Evolutionary conservation across 2,888 invertebrate species (phyloP), one percentile per base, ranked within the genome.

Genomic region (Spisula solida): DNA sequence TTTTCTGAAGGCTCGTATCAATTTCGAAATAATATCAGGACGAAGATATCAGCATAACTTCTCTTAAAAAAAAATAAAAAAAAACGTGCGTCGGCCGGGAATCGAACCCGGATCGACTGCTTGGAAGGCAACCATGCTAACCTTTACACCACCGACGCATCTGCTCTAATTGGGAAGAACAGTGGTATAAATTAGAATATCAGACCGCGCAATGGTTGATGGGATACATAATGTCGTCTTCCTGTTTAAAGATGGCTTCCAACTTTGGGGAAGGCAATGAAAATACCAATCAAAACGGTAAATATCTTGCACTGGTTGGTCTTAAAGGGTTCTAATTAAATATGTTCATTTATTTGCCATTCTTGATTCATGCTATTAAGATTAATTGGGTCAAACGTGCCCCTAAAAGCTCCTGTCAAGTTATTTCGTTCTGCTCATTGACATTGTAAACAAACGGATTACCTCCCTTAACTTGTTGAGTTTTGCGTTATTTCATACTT

Each of bases 241-340:
- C 89, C 90, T 92, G 92, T 92, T 92, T 92, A 89, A 91, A 91
- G 29, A 92, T 92, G 92, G 92, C 92, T 86, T 91, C 92, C 89
- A 90, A 92, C 75, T 82, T 88, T 82, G 87, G 86, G n/a, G 84
- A 88, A 66, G 90, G 88, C 47, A 83, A 87, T 48, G 88, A 85
- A 66, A 88, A 91, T 82, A 85, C 84, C 48, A 86, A 91, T 41
- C 81, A 88, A 41, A 56, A 80, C n/a, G 92, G 92, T 92, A 29
- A 51, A 25, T 80, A 47, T 47, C 48, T 48, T 51, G 12, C 47
- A 1, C 5, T 14, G 0, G 2, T n/a, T 14, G n/a, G 47, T 41
- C 20, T 34, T 20, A 78, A 34, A 34, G 29, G 20, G 31, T 16
- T 34, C n/a, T 78, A 34, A 34, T 78, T 34, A 2, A 31, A 5